Evolutionary conservation across 2,797 vertebrate genomes (phyloP), one percentile per base, ranked within the genome.

Genomic region (Ptychadena robeensis): DNA sequence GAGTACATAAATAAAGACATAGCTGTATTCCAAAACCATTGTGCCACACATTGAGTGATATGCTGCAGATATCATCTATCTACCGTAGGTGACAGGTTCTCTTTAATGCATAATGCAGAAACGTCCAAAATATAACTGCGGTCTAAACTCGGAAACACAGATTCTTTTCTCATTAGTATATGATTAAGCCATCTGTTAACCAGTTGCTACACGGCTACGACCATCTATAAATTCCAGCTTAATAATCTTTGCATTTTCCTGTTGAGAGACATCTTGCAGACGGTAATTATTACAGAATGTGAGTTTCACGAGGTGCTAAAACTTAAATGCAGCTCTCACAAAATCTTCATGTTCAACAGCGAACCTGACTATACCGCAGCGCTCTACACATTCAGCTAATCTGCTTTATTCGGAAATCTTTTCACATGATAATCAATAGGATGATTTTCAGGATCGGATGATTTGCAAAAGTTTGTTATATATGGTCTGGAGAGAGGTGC

Each of bases 241-340:
- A 74, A 75, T 80, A 75, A 68, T 75, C 37, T 28, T 34, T 74
- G 37, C 35, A 32, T 73, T 73, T 84, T 74, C 77, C 82, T 84
- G 82, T 80, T 84, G 71, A 84, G 77, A 75, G 82, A 84, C 71
- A 69, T 80, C 77, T 75, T 63, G 71, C 82, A 80, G 71, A 80
- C 53, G 68, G 77, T 63, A 84, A 84, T 84, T 84, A 80, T 74
- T 73, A 61, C 77, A 80, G 48, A 84, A 74, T 80, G 71, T 70
- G 65, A 68, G 71, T 84, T 84, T 84, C 82, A 68, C 48, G 77
- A 84, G 82, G 82, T 84, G 82, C 63, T 53, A 84, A 83, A 84
- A 59, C 70, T 72, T 84, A 80, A 84, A 68, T 70, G 64, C 48
- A 44, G 77, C 6, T 48, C 82, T 84, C 71, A 80, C 64, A 71